Evolutionary conservation across 1,140 invertebrate species (phyloP).

Genomic region (Aricia agestis): DNA sequence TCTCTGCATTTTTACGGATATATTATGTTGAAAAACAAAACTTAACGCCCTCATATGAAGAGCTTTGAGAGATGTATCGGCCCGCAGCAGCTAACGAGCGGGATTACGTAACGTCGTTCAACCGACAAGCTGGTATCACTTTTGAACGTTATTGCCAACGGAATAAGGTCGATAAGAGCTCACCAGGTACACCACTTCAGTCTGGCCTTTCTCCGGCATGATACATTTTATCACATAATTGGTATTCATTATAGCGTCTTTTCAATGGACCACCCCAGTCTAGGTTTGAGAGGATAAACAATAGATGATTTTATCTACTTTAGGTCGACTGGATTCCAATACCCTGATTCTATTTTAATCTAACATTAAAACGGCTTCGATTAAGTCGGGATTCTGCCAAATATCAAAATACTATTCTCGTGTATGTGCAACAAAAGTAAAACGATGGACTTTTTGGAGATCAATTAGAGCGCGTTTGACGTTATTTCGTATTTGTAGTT

Average conservation of each 20-base stretch:
- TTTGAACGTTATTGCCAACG: neutral
- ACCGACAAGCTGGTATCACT: neutral
- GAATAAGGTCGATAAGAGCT: neutral
- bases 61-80: neutral
- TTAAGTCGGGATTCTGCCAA: neutral
- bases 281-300: neutral
- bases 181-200: neutral
- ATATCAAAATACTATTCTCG: neutral
- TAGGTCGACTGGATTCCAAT: neutral
- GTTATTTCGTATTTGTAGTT: neutral
- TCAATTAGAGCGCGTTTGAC: neutral
- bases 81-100: neutral
- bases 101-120: neutral
- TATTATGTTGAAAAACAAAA: neutral
- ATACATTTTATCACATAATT: conserved; percentile 1
- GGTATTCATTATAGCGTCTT: neutral
- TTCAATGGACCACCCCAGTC: neutral
- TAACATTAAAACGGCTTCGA: neutral
- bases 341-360: neutral
- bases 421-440: neutral
- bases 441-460: neutral
- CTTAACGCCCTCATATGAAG: neutral
- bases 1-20: no score
- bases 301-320: neutral
- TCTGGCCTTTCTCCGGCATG: neutral